Conservation (phyloP, 1,140 invertebrate species). For the Teleogryllus occipitalis region DNA sequence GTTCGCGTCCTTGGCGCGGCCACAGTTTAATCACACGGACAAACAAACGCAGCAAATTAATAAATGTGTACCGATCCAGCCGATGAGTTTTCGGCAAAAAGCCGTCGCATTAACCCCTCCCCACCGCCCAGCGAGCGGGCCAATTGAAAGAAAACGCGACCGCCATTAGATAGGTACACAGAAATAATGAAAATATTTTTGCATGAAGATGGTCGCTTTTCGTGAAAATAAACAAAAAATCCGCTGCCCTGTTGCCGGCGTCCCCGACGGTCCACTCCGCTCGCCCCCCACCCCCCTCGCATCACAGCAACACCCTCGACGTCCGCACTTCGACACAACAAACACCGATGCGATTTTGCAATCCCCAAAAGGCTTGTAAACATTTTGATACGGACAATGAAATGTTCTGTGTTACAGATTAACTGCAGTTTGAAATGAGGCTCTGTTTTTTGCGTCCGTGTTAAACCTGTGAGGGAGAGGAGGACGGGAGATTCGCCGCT, state of each 20-base stretch:
- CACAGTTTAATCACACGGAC: not conserved
- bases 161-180: constrained; percentile 1
- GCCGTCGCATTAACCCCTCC: not conserved
- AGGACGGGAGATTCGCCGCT: not conserved
- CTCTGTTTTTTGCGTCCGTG: not conserved
- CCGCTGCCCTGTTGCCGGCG: not conserved
- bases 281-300: not conserved
- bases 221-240: constrained; percentile 2
- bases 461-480: not conserved
- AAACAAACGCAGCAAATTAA: not conserved
- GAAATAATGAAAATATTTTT: not conserved
- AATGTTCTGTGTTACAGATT: constrained; percentile 5
- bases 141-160: not conserved
- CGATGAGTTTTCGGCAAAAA: not conserved
- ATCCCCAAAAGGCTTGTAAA: not conserved
- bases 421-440: constrained; percentile 4
- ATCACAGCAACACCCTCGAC: not conserved
- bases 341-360: not conserved
- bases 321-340: not conserved
- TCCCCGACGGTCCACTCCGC: not conserved
- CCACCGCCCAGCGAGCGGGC: not conserved
- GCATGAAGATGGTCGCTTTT: not conserved
- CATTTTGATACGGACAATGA: constrained; percentile 4
- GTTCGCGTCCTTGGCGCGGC: not conserved
- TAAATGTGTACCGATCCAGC: not conserved